Evolutionary conservation across 2,113 vertebrate genomes (phyloP), one percentile per base, ranked within the genome.

Genomic region (Lethenteron reissneri): DNA sequence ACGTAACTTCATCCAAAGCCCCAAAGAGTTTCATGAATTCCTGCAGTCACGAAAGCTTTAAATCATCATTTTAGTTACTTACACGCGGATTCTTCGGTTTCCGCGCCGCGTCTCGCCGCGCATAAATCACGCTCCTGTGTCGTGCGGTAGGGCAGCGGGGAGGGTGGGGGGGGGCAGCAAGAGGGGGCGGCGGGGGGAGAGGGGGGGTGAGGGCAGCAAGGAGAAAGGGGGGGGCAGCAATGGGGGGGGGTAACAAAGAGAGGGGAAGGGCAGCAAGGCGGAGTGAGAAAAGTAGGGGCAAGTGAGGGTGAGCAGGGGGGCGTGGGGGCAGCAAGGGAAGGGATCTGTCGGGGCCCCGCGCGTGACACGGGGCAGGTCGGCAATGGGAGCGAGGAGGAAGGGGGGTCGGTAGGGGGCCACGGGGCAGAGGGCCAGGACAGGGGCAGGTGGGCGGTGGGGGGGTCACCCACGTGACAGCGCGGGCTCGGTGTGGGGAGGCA

Each of bases 111-210:
- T 41, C 41, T 41, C 41, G 41, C 41, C 41, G 41, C 41, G 41
- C 6, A 41, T 41, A 41, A 41, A 41, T 41, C 41, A 7, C 41
- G 5, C 41, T 41, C 5, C 41, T 41, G 41, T 41, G 41, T 41
- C 41, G 41, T 41, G 41, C 41, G 41, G 41, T 41, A 41, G 41
- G 41, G 41, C 71, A 12, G 11, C 41, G 3, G n/a, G 79, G 79
- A 75, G 74, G 78, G 75, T 71, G 11, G 41, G 2, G 69, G 72
- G 69, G 72, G 72, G 56, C 73, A 3, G 17, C 12, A 14, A 15
- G n/a, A n/a, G 14, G 72, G 3, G 21, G 12, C n/a, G 6, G 15
- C 21, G 17, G 57, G 8, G 70, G 21, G 60, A 2, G 9, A n/a
- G 19, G 3, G 10, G 12, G 13, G 11, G 59, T 1, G 4, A 57